Evolutionary conservation across 2,888 invertebrate species (phyloP).

Genomic region (Mactromeris polynyma): DNA sequence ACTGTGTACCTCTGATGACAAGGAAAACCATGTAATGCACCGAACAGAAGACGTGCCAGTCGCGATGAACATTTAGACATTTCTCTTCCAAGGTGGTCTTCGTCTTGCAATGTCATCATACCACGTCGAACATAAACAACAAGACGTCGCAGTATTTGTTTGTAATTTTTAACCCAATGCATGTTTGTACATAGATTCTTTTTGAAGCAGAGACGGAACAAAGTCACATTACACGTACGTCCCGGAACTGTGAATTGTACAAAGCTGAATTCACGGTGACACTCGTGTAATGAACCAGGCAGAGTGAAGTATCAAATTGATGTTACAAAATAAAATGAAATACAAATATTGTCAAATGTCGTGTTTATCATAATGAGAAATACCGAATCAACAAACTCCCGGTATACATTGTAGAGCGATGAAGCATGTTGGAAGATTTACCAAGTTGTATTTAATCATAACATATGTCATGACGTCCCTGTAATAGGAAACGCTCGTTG

Average conservation of each 20-base stretch:
- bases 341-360: not conserved
- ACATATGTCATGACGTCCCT: too few relatives aligned
- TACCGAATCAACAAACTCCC: too few relatives aligned
- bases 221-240: not conserved
- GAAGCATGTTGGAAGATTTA: too few relatives aligned
- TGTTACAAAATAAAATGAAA: not conserved
- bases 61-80: not conserved
- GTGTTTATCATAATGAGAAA: not conserved
- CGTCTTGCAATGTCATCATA: not conserved
- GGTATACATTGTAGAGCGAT: too few relatives aligned
- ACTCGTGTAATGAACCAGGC: too few relatives aligned
- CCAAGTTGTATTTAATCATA: too few relatives aligned
- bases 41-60: slow-evolving; percentile 28
- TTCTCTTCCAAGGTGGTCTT: slow-evolving; percentile 25
- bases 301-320: too few relatives aligned
- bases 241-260: not conserved
- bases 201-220: not conserved
- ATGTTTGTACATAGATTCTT: not conserved
- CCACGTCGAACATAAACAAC: not conserved
- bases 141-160: not conserved
- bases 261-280: too few relatives aligned
- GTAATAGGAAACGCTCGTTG: too few relatives aligned
- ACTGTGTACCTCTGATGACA: slow-evolving; percentile 27
- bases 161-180: not conserved
- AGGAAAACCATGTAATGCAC: slow-evolving; percentile 25